Conservation (phyloP, 2,113 vertebrate species). For the Felis chaus region DNA sequence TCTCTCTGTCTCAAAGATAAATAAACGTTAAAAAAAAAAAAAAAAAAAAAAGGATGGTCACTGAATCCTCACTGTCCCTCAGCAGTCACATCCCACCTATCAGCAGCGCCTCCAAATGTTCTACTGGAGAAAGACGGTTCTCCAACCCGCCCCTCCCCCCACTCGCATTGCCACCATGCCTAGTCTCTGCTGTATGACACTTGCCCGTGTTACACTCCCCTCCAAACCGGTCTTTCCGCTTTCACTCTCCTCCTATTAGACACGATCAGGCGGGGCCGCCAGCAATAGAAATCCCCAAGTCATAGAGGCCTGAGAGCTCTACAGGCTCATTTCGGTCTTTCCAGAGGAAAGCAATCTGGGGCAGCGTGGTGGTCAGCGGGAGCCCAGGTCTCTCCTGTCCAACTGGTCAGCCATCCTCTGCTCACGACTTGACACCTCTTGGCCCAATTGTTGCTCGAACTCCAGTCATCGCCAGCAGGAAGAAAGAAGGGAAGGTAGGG, state of each 20-base stretch:
- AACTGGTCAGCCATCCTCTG: neutral
- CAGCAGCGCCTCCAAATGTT: neutral
- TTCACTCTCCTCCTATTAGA: neutral
- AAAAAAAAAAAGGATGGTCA: neutral
- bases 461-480: neutral
- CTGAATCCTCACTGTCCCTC: neutral
- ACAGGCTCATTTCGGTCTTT: neutral
- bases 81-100: accelerated
- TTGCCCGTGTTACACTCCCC: no score
- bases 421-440: neutral
- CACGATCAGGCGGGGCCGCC: no score
- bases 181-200: neutral
- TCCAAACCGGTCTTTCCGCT: neutral
- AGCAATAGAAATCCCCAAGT: neutral
- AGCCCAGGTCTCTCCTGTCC: neutral
- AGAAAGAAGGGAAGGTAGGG: neutral
- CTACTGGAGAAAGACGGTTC: neutral
- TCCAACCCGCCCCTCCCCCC: neutral
- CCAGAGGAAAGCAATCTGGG: neutral
- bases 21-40: no score
- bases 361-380: neutral
- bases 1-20: no score
- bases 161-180: accelerated
- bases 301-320: accelerated
- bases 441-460: neutral